Evolutionary conservation across 2,113 vertebrate genomes (phyloP), one percentile per base, ranked within the genome.

Genomic region (Pithys albifrons): DNA sequence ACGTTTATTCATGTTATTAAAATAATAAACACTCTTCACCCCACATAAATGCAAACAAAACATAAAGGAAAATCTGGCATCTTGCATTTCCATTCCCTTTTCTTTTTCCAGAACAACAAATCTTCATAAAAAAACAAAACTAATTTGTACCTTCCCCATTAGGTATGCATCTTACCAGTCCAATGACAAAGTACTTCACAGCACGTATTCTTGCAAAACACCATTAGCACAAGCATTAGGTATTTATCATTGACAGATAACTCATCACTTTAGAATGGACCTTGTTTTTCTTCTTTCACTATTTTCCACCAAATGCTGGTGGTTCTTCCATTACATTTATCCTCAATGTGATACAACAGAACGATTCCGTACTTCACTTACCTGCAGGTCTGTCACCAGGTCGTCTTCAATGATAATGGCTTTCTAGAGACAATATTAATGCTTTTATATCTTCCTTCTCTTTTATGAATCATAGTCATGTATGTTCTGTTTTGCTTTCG

Each of bases 401-500:
- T 52, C 13, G 31, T 22, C 69, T 76, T 85, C 16, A 14, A 13
- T 6, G 8, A 24, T 7, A 51, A 31, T 6, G 45, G 29, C 15
- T 67, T 82, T 64, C 51, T 39, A 73, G 49, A 2, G 16, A 23
- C n/a, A 67, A 75, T 77, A 25, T 8, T 20, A 67, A 57, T 7
- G 39, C 54, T 72, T 67, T 76, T 85, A 66, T 71, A 59, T 35
- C 43, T 64, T 82, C 46, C 27, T 61, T 46, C 46, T 72, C 14
- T 31, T 28, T 45, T 17, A 13, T 91, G 45, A 65, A 31, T 88
- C 57, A 65, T 3, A 45, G 33, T 23, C 43, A 14, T 6, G 11
- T 13, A 54, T 7, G 14, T 19, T n/a, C 7, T 5, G 2, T 77
- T 72, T 82, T 1, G 0, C 9, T 2, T 75, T 49, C 54, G 16